Evolutionary conservation across 2,113 vertebrate genomes (phyloP).

Genomic region (Elephantulus edwardii): DNA sequence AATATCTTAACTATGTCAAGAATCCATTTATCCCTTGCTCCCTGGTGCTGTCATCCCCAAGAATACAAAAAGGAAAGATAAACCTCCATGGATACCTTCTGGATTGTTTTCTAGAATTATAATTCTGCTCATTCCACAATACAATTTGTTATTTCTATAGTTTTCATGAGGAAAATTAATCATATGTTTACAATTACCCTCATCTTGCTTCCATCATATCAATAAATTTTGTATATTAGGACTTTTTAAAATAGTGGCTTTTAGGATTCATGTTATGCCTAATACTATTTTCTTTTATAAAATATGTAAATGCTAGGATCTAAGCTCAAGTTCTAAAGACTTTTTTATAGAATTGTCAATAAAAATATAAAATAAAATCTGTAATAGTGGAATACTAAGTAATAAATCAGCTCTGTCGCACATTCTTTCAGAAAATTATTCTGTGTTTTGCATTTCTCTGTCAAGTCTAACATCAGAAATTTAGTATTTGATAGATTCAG

Average conservation of each 20-base stretch:
- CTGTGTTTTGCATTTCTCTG: not conserved
- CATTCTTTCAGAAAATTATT: not conserved
- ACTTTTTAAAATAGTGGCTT: not conserved
- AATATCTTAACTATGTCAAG: not conserved
- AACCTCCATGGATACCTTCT: not conserved
- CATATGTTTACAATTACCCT: not conserved
- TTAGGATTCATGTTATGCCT: not conserved
- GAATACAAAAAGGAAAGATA: not conserved
- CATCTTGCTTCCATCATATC: not conserved
- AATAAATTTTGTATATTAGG: slow-evolving; percentile 15
- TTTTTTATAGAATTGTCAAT: not conserved
- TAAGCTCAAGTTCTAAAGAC: not conserved
- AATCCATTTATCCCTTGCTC: not conserved
- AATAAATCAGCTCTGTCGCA: not conserved
- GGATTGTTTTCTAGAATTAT: not conserved
- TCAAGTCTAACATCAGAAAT: not conserved
- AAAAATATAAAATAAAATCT: slow-evolving; percentile 17
- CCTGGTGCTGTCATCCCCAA: not conserved
- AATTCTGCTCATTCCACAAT: not conserved
- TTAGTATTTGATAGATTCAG: not conserved
- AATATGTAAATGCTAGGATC: slow-evolving; percentile 5
- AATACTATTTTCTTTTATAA: not conserved
- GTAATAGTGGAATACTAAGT: not conserved
- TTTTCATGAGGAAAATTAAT: not conserved
- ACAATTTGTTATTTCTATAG: not conserved